phyloP scores from a whole-genome alignment of 2,797 vertebrate species.

The Typhlichthys subterraneus region DNA sequence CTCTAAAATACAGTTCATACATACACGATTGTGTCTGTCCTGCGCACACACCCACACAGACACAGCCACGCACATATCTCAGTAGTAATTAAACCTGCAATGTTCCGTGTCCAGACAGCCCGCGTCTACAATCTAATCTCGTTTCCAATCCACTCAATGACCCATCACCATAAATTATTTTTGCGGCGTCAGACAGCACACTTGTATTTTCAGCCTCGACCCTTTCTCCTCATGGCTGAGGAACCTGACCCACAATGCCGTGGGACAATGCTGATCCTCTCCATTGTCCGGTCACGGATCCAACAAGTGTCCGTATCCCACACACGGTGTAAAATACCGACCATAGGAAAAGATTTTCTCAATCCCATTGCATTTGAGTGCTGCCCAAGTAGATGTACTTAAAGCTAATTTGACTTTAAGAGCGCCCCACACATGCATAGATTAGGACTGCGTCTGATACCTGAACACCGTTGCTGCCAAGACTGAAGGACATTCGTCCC shows the following conservation, averaged over 20 bases:
- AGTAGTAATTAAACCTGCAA: conserved; percentile 61
- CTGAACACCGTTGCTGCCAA: conserved; percentile 21
- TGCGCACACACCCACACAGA: conserved; percentile 5
- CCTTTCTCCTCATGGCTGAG: conserved; percentile 13
- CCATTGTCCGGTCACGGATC: neutral
- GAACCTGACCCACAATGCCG: conserved; percentile 2
- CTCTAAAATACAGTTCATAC: neutral
- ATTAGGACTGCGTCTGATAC: conserved; percentile 25
- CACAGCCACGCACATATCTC: conserved; percentile 25
- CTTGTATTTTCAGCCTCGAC: conserved; percentile 44
- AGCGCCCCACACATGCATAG: neutral
- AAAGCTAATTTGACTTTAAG: conserved; percentile 25
- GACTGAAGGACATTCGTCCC: conserved; percentile 24
- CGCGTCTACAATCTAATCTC: conserved; percentile 47
- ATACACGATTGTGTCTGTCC: conserved; percentile 5
- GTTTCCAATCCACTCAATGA: conserved; percentile 64
- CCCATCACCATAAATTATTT: conserved; percentile 59
- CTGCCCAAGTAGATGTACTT: conserved; percentile 20
- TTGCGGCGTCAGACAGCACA: conserved; percentile 58
- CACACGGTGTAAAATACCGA: conserved; percentile 14
- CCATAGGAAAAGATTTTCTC: conserved; percentile 22
- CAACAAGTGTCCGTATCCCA: neutral
- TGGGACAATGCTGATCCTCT: conserved; percentile 13
- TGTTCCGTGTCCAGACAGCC: conserved; percentile 49
- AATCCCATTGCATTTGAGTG: conserved; percentile 22